A percentile compares a stretch with the other conserved stretches of the same genome.
These are phyloP conservation scores for Dipodomys spectabilis DNA, from an alignment of 2,113 vertebrate genomes.

Conservation along the genomic window DNA sequence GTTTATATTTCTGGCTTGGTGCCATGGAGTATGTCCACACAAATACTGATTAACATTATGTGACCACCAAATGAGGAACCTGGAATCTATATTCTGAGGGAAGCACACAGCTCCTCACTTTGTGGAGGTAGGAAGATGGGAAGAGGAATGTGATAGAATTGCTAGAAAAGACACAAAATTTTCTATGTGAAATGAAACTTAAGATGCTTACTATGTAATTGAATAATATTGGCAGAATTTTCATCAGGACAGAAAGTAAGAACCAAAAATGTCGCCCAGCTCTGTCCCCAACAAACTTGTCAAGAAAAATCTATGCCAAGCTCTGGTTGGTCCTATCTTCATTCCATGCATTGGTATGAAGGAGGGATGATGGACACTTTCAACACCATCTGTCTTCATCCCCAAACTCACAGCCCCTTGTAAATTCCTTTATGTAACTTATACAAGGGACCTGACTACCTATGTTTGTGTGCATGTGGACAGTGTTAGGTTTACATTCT, in stretches of 20 bases:
- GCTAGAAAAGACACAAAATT: neutral
- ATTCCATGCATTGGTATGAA: neutral
- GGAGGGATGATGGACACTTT: neutral
- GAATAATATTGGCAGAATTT: constrained; percentile 34
- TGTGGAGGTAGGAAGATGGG: neutral
- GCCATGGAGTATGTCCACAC: neutral
- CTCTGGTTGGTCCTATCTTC: neutral
- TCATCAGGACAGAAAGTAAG: neutral
- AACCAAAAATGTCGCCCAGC: neutral
- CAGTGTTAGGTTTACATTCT: neutral
- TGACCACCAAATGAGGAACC: neutral
- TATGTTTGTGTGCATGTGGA: neutral
- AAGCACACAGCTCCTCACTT: neutral
- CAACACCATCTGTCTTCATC: neutral
- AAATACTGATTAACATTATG: neutral
- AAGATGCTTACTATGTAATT: neutral
- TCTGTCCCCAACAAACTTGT: neutral
- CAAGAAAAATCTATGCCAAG: neutral
- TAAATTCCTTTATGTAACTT: neutral
- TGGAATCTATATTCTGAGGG: neutral
- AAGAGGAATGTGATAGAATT: neutral
- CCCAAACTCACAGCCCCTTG: neutral
- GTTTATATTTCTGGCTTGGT: too few species aligned
- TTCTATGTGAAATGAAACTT: neutral
- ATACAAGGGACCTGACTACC: neutral